Evolutionary conservation across 2,797 vertebrate genomes (phyloP), one percentile per base, ranked within the genome.

Genomic region (Pseudomugil gertrudae): DNA sequence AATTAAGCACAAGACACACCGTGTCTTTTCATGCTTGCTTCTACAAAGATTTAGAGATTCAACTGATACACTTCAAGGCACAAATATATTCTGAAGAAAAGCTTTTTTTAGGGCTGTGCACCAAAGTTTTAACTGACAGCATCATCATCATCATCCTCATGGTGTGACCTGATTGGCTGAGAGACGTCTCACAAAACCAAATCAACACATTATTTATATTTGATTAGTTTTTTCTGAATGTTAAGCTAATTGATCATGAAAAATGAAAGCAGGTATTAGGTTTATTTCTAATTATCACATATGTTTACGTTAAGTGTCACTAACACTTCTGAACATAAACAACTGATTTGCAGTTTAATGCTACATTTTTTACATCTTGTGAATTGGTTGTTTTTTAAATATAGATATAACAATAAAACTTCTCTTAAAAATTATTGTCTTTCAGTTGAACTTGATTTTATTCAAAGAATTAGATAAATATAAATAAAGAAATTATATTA

Each of bases 101-200:
- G 3, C 14, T 13, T 13, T 0, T 9, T 13, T 6, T 15, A 5
- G 70, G 35, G 26, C 23, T 47, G 2, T 17, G 9, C 48, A 36
- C 9, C 29, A 38, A 19, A 48, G 32, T 21, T 74, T 48, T 1
- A 36, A 26, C 14, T 32, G 24, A 21, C 5, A 27, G 19, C 15
- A 40, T 40, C 38, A 47, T 24, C 63, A 23, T 51, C 55, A n/a
- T 56, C 54, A 2, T 51, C 3, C 51, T 15, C 11, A 43, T 4
- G 40, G 11, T 27, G 63, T 35, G 30, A 38, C 43, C 48, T 66
- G 47, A 74, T 70, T 79, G 65, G 64, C 56, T 64, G 36, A 73
- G 26, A 58, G 48, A 48, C 1, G 0, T 26, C 19, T n/a, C n/a
- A 29, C 15, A 47, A 11, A 45, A 38, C 7, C 47, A 58, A 3